phyloP scores from a whole-genome alignment of 92 coral and sea anemone species.

The Epizoanthus stellaris region DNA sequence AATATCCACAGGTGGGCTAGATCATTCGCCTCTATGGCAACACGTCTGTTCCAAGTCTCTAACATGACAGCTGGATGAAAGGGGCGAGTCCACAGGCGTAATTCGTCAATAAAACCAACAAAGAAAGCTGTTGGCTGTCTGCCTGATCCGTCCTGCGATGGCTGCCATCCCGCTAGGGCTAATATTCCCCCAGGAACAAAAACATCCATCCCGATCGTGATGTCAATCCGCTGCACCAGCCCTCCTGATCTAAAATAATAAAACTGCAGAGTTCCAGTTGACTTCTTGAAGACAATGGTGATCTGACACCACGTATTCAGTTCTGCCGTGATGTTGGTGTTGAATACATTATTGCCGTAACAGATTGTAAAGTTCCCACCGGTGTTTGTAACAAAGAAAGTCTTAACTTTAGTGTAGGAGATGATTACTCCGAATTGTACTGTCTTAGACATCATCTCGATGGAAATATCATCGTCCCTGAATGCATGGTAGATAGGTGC shows the following conservation, averaged over 20 bases:
- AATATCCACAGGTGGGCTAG: slow-evolving; percentile 61
- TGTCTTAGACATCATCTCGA: slow-evolving; percentile 62
- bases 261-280: slow-evolving; percentile 49
- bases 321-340: slow-evolving; percentile 55
- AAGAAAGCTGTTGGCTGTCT: slow-evolving; percentile 52
- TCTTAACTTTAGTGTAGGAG: slow-evolving; percentile 55
- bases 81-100: slow-evolving; percentile 66
- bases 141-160: slow-evolving; percentile 67
- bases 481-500: slow-evolving; percentile 51
- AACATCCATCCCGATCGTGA: slow-evolving; percentile 34
- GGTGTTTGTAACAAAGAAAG: slow-evolving; percentile 52
- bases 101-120: slow-evolving; percentile 65
- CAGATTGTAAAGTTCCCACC: slow-evolving; percentile 43
- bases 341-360: slow-evolving; percentile 52
- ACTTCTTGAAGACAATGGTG: slow-evolving; percentile 53
- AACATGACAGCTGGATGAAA: slow-evolving; percentile 68
- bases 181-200: slow-evolving; percentile 64
- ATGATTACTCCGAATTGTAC: slow-evolving; percentile 60
- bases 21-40: slow-evolving; percentile 42
- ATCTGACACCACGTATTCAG: slow-evolving; percentile 62
- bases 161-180: slow-evolving; percentile 77
- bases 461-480: slow-evolving; percentile 45
- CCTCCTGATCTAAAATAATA: slow-evolving; percentile 60
- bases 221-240: slow-evolving; percentile 57
- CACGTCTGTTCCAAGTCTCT: slow-evolving; percentile 64